Evolutionary conservation across 2,888 invertebrate species (phyloP), one percentile per base, ranked within the genome.

Genomic region (Yponomeuta sedellus): DNA sequence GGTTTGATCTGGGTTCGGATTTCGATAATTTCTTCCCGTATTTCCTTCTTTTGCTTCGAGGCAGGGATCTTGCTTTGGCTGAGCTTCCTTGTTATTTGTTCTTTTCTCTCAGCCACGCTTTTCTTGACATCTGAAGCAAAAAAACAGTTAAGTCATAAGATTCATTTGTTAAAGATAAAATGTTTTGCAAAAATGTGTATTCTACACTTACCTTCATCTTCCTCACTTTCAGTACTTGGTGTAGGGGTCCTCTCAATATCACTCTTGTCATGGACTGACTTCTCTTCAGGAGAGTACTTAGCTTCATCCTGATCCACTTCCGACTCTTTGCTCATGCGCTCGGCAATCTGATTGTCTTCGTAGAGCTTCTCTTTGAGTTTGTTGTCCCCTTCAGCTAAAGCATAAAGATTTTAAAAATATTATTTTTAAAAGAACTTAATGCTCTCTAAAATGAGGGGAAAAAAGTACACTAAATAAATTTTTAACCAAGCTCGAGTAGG

Each of bases 231-330:
- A 71, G 91, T 91, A 58, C 91, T 92, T 0, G 89, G 91, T 19
- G 75, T 75, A 39, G 69, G 85, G 6, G 91, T 91, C 71, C 87
- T 81, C 40, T 89, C 92, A 64, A 89, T 88, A 70, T 95, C 94
- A 76, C 93, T 94, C 70, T 94, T 93, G 64, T 94, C 94, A 67
- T 94, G 91, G 5, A 94, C 89, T 1, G 93, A 93, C 77, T 96
- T 96, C 74, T 96, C 96, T 85, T 96, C 96, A 0, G 95, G 96
- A 0, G 95, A 95, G 79, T 96, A 96, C 80, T 96, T 96, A 40
- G 93, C 92, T 82, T 96, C 95, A 73, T 95, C 94, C 69, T 89
- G 90, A 70, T 91, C 91, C 56, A 86, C 79, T 70, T 91, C 91
- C 16, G 81, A 80, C 64, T 89, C 89, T 61, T 78, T 74, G 66